Evolutionary conservation across 2,797 vertebrate species (phyloP).

Genomic region (Numenius phaeopus): DNA sequence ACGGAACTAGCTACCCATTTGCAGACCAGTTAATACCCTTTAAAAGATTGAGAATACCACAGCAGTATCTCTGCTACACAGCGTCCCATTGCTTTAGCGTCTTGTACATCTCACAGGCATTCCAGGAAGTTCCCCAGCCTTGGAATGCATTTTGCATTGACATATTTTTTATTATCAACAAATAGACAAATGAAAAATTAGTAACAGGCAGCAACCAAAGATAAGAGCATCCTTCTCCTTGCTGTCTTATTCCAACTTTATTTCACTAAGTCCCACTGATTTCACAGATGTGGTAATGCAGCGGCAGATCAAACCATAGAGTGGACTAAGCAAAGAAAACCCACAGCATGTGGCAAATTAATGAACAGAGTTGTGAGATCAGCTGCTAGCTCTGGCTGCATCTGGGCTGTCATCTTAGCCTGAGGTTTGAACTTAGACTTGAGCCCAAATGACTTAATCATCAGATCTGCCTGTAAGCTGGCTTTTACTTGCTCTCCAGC

Average conservation of each 20-base stretch:
- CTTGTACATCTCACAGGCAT: not conserved
- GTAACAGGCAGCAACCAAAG: not conserved
- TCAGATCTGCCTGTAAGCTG: not conserved
- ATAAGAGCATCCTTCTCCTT: not conserved
- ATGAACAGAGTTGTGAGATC: not conserved
- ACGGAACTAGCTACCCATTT: not conserved
- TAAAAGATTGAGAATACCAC: not conserved
- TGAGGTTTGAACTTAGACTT: not conserved
- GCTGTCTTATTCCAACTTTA: not conserved
- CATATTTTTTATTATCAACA: not conserved
- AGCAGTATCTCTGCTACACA: not conserved
- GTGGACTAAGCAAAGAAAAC: not conserved
- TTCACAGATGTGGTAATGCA: not conserved
- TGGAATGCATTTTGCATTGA: not conserved
- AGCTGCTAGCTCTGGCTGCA: not conserved
- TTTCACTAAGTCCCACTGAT: not conserved
- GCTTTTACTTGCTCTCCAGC: not conserved
- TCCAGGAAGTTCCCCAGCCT: not conserved
- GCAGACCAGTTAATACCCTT: not conserved
- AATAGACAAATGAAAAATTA: not conserved
- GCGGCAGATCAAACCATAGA: accelerated
- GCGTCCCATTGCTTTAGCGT: not conserved
- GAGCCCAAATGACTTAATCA: not conserved
- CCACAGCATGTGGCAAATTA: not conserved
- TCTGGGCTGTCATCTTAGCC: not conserved